A percentile compares a stretch with the other conserved stretches of the same genome.
Conservation (phyloP, 1,140 invertebrate genomes). For the Drosophila erecta region DNA sequence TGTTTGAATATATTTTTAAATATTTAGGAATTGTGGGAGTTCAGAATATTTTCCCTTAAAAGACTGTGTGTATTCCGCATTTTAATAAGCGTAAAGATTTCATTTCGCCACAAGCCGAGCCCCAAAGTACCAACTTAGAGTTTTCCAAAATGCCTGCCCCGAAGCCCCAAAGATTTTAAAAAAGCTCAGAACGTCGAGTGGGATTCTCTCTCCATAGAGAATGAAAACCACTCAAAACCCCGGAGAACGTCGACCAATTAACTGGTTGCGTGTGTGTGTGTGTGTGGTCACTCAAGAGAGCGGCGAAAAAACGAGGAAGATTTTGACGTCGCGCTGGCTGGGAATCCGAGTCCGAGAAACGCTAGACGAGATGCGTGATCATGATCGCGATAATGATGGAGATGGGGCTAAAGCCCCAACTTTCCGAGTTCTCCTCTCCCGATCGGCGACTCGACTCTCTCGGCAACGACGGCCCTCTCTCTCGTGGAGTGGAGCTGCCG, state of each 20-base stretch:
- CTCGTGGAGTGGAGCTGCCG: slow-evolving; percentile 3
- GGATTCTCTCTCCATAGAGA: background rate
- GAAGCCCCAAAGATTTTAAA: background rate
- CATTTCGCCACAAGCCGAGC: slow-evolving; percentile 1
- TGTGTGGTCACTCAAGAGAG: slow-evolving; percentile 34
- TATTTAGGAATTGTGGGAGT: background rate
- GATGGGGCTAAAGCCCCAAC: slow-evolving; percentile 39
- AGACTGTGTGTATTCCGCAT: background rate
- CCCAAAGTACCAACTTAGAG: background rate
- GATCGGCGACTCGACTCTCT: slow-evolving; percentile 1
- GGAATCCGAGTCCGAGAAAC: slow-evolving; percentile 39
- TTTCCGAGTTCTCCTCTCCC: slow-evolving; percentile 13
- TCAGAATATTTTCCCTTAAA: too few relatives aligned
- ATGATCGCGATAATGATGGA: slow-evolving; percentile 46
- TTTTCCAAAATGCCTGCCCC: slow-evolving; percentile 4
- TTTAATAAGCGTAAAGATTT: background rate
- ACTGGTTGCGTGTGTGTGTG: slow-evolving; percentile 22
- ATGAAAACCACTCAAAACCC: background rate
- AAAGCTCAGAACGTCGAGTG: slow-evolving; percentile 10
- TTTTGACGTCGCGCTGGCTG: slow-evolving; percentile 55
- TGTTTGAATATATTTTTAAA: background rate
- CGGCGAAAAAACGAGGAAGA: slow-evolving; percentile 27
- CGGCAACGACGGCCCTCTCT: background rate
- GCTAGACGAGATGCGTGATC: slow-evolving; percentile 46
- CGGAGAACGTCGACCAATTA: slow-evolving; percentile 33